Evolutionary conservation across 2,113 vertebrate species (phyloP).

Genomic region (Bubalus kerabau): DNA sequence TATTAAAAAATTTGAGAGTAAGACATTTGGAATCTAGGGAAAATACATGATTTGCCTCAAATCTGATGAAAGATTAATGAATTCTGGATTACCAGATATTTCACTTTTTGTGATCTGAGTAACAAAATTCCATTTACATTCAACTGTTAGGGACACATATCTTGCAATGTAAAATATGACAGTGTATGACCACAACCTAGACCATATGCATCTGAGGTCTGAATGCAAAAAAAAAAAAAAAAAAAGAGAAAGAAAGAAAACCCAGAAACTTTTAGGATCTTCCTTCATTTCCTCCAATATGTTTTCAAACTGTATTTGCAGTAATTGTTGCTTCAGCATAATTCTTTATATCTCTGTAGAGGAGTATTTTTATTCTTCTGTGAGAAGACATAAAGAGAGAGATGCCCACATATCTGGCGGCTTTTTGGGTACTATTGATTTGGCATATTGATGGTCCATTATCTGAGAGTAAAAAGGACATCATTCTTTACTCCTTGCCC

Average conservation of each 20-base stretch:
- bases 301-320: conserved; percentile 52
- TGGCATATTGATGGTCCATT: conserved; percentile 63
- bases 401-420: conserved; percentile 58
- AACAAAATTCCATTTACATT: neutral
- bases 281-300: conserved; percentile 15
- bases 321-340: conserved; percentile 50
- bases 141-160: neutral
- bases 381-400: conserved; percentile 43
- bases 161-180: neutral
- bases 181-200: neutral
- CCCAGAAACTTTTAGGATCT: neutral
- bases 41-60: neutral
- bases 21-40: neutral
- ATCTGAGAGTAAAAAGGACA: conserved; percentile 65
- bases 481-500: neutral
- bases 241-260: neutral
- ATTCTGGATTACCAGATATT: neutral
- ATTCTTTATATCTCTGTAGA: conserved; percentile 50
- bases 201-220: conserved; percentile 16
- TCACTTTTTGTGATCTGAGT: neutral
- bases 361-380: conserved; percentile 38
- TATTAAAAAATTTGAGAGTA: neutral
- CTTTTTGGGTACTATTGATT: conserved; percentile 64
- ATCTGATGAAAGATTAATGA: neutral
- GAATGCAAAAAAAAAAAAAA: neutral